Evolutionary conservation across 1,140 invertebrate genomes (phyloP).

Genomic region (Brachionus plicatilis): DNA sequence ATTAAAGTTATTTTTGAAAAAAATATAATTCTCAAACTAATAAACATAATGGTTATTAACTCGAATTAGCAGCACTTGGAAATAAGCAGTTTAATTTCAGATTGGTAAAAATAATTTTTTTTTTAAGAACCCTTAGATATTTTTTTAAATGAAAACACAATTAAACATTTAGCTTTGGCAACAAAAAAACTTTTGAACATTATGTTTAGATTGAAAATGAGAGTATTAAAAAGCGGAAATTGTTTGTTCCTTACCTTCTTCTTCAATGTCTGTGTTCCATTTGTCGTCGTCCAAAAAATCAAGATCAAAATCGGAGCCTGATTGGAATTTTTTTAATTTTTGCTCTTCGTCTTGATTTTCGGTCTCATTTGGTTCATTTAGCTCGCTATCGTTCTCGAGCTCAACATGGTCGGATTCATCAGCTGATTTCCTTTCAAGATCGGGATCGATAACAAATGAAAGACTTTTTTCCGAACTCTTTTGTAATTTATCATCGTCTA

Average conservation of each 20-base stretch:
- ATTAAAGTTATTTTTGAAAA: not conserved
- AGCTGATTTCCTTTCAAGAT: not conserved
- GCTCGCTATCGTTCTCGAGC: not conserved
- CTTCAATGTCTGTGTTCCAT: conserved; percentile 36
- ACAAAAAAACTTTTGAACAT: not conserved
- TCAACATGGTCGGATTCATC: not conserved
- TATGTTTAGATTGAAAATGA: not conserved
- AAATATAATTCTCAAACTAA: not conserved
- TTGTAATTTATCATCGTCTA: not conserved
- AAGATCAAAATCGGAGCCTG: conserved; percentile 10
- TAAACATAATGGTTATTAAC: not conserved
- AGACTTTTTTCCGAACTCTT: not conserved
- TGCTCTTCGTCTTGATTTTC: not conserved
- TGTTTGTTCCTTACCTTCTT: not conserved
- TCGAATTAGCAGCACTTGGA: not conserved
- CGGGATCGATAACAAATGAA: not conserved
- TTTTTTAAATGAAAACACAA: not conserved
- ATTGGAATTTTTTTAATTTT: not conserved
- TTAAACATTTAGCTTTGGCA: not conserved
- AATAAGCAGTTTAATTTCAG: not conserved
- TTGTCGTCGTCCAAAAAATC: conserved; percentile 27
- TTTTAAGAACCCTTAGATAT: conserved; percentile 9
- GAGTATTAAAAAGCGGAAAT: not conserved
- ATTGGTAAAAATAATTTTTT: not conserved
- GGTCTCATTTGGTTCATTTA: not conserved